Evolutionary conservation across 2,888 invertebrate species (phyloP).

Genomic region (Rhamnusium bicolor): DNA sequence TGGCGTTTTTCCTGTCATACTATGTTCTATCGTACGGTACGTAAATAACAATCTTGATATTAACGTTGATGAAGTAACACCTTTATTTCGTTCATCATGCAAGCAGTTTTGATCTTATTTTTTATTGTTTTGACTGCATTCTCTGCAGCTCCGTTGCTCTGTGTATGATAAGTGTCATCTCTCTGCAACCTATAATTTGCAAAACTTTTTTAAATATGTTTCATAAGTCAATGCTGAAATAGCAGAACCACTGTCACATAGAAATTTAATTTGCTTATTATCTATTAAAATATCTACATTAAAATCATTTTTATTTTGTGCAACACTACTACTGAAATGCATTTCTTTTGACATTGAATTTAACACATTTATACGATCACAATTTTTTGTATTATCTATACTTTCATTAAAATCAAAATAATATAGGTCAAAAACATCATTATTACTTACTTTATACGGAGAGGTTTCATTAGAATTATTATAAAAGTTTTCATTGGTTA

Average conservation of each 20-base stretch:
- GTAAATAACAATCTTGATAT: too few species aligned
- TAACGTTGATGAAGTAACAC: too few species aligned
- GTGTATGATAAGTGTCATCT: not conserved
- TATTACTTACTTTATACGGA: not conserved
- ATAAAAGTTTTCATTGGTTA: too few species aligned
- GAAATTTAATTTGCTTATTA: not conserved
- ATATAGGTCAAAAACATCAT: not conserved
- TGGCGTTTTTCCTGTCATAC: too few species aligned
- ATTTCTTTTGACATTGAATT: not conserved
- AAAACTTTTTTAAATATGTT: not conserved
- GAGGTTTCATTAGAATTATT: not conserved
- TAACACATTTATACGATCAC: too few species aligned
- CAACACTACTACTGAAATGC: not conserved
- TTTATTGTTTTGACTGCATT: too few species aligned
- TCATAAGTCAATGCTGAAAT: not conserved
- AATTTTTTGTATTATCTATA: not conserved
- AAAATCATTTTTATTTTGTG: not conserved
- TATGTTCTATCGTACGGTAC: too few species aligned
- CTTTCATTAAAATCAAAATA: not conserved
- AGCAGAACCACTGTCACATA: not conserved
- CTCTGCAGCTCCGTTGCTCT: too few species aligned
- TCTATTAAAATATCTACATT: not conserved
- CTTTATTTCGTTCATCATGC: too few species aligned
- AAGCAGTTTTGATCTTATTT: too few species aligned
- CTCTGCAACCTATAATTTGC: not conserved